Evolutionary conservation across 2,113 vertebrate genomes (phyloP), one percentile per base, ranked within the genome.

Genomic region (Picathartes gymnocephalus): DNA sequence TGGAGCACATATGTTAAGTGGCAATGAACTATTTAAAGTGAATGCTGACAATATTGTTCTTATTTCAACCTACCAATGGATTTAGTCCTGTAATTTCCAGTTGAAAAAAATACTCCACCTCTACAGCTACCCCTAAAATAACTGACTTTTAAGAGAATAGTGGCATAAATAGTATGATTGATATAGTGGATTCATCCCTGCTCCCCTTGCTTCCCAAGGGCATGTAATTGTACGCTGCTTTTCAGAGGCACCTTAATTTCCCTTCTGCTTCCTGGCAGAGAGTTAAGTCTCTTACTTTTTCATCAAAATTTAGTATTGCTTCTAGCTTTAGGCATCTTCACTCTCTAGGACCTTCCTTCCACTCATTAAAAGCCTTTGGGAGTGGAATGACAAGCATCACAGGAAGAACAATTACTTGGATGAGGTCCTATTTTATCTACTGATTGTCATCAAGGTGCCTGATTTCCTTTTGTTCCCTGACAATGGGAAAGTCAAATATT

Each of bases 391-490:
- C 72, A 97, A 81, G 68, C 56, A 51, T 72, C 48, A 86, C 13
- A 71, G 30, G 40, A 74, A 88, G n/a, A 87, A 68, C 15, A 13
- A 81, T 81, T 93, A 86, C 65, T 90, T 74, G 40, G 51, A 90
- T 51, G n/a, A 87, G 28, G 64, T 95, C 79, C 64, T 71, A 61
- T 81, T 96, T 90, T 92, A 81, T 94, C 85, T 73, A 54, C 81
- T 45, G 69, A 56, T 78, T 86, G 65, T 57, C 82, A 96, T 87
- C 57, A 54, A 92, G 53, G 82, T 60, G 56, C 64, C 73, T 9
- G 5, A 86, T 91, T 92, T 90, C 50, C 31, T 86, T 95, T 91
- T 90, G 71, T 86, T 90, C 93, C 77, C 84, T 87, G 86, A 87
- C 39, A 81, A 58, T 45, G 30, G 77, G 47, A 56, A 93, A 91